phyloP scores from a whole-genome alignment of 2,888 invertebrate species.

The Eudasyphora cyanicolor region DNA sequence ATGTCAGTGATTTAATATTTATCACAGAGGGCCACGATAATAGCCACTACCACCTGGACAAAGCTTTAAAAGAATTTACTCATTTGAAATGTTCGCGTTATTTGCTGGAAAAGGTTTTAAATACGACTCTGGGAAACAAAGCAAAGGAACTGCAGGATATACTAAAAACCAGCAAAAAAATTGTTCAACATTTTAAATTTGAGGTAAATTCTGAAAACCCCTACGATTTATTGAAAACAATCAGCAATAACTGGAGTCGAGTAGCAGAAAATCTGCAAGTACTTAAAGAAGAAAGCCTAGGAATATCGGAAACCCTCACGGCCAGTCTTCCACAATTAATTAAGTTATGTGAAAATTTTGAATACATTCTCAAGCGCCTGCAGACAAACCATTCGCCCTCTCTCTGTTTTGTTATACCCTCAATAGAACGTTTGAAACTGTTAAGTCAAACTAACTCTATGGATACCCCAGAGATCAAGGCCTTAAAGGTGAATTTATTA shows the following conservation, averaged over 20 bases:
- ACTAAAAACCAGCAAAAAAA: background rate
- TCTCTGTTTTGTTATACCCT: background rate
- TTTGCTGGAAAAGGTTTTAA: background rate
- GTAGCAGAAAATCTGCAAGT: background rate
- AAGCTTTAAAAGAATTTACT: background rate
- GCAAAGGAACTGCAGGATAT: background rate
- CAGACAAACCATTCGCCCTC: background rate
- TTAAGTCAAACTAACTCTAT: background rate
- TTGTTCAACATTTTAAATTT: background rate
- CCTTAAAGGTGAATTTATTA: background rate
- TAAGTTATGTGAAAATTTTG: background rate
- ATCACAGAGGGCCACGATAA: background rate
- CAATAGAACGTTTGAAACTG: background rate
- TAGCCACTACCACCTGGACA: no score
- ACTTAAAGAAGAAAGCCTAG: background rate
- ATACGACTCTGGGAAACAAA: background rate
- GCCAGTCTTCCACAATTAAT: background rate
- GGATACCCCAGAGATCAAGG: background rate
- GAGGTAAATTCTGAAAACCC: background rate
- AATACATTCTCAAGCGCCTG: background rate
- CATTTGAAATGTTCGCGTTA: background rate
- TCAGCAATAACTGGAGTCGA: background rate
- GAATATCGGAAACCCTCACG: background rate
- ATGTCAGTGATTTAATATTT: background rate
- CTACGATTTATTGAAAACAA: background rate